A percentile compares a stretch with the other conserved stretches of the same genome.
These are phyloP conservation scores for Gallinago nigripennis DNA, from an alignment of 2,797 vertebrate species.

Conservation along the genomic window DNA sequence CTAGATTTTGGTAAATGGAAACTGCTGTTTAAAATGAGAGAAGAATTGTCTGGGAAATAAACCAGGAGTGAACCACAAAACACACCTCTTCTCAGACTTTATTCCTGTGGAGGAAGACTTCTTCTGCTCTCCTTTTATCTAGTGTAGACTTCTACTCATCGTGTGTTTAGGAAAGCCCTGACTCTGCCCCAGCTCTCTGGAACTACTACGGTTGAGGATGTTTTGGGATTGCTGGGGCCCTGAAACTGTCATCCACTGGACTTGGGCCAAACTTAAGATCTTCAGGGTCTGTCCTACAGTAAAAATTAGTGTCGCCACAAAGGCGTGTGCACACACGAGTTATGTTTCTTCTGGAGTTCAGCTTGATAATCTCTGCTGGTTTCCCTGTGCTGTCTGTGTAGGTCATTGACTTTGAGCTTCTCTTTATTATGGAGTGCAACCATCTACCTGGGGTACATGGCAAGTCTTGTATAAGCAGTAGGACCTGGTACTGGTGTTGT, in stretches of 20 bases:
- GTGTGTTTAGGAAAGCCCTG: fast-evolving
- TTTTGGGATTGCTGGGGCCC: not conserved
- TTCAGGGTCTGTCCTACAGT: not conserved
- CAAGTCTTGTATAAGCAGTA: fast-evolving
- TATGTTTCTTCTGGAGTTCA: fast-evolving
- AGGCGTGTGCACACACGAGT: not conserved
- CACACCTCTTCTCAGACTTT: not conserved
- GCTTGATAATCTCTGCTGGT: fast-evolving
- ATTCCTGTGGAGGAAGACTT: fast-evolving
- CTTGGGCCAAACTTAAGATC: not conserved
- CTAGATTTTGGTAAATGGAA: not conserved
- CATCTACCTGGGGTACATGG: fast-evolving
- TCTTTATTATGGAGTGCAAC: fast-evolving
- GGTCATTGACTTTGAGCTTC: not conserved
- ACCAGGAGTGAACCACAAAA: not conserved
- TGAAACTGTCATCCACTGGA: not conserved
- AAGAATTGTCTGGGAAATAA: not conserved
- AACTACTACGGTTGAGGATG: not conserved
- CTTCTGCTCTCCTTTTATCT: not conserved
- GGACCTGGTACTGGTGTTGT: fast-evolving
- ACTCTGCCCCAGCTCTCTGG: not conserved
- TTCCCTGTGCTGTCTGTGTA: fast-evolving
- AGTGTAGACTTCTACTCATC: fast-evolving
- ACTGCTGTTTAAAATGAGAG: not conserved
- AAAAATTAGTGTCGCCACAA: not conserved